phyloP scores from a whole-genome alignment of 2,113 vertebrate species.

The Nannospalax galili region DNA sequence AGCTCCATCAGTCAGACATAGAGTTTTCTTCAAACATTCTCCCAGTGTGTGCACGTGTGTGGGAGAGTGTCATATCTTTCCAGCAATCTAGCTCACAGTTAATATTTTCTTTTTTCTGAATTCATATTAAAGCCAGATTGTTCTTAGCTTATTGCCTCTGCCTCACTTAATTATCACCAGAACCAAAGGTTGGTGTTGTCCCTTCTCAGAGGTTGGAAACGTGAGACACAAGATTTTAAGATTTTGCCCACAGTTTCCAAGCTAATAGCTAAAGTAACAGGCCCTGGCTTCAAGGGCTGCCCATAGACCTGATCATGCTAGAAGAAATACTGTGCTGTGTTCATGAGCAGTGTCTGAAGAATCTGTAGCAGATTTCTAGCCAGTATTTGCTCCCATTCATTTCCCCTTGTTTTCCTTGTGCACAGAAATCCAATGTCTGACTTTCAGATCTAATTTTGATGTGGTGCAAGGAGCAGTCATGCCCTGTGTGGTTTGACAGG shows the following conservation, averaged over 20 bases:
- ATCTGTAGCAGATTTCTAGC: neutral
- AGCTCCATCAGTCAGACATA: too few species aligned
- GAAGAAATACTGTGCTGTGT: too few species aligned
- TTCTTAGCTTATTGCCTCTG: neutral
- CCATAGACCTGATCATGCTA: neutral
- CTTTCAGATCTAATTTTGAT: neutral
- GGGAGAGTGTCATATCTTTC: neutral
- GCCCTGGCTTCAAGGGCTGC: neutral
- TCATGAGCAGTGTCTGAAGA: neutral
- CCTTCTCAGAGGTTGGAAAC: neutral
- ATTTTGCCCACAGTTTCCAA: rapidly evolving
- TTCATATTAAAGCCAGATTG: neutral
- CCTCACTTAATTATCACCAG: neutral
- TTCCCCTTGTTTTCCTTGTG: neutral
- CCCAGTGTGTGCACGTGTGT: neutral
- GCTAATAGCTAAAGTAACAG: neutral
- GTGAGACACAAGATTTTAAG: neutral
- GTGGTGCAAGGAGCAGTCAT: neutral
- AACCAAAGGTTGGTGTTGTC: neutral
- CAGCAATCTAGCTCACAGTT: neutral
- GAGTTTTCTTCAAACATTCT: neutral
- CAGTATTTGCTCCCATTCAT: neutral
- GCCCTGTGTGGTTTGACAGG: too few species aligned
- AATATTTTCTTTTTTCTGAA: neutral
- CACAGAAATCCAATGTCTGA: neutral